Evolutionary conservation across 92 coral and sea anemone genomes (phyloP), one percentile per base, ranked within the genome.

Genomic region (Porites cylindrica): DNA sequence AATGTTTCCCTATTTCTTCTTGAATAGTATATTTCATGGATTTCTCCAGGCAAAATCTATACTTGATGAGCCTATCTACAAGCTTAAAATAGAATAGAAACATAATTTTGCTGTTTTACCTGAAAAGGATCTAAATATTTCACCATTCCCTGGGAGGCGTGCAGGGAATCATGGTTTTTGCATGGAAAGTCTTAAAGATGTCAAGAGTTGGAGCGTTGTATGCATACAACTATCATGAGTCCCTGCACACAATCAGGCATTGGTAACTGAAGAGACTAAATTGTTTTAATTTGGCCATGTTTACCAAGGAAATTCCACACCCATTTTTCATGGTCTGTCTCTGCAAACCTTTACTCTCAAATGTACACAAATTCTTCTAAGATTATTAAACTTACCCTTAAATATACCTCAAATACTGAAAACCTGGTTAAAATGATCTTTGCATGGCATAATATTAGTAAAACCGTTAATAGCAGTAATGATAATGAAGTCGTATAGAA

Each of bases 1-100:
- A 91, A 26, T 91, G 78, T 4, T n/a, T 60, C 12, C 94, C 94
- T 59, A 82, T 86, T 1, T 84, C 86, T 8, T 91, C 94, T 23
- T 77, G 86, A 43, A 91, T 75, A 24, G 64, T 76, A 78, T 91
- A 87, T 51, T 91, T 91, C 88, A 68, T 87, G 21, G 72, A 51
- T 51, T 59, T 60, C 23, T 29, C 81, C 91, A 87, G 73, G 72
- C 86, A 91, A 20, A 87, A 32, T 23, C 91, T 89, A 87, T 87
- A 91, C 78, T 83, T 86, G 69, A 82, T 80, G 52, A 91, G 47
- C 63, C 90, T 90, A 64, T 90, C 90, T 70, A 77, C 58, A 66
- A 90, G 90, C 93, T 90, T 53, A 61, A 12, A 16, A 12, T 12
- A 16, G 65, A 61, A 29, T 29, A 67, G 38, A 67, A 67, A 67